These are phyloP conservation scores for Proteles cristata DNA, from an alignment of 2,113 vertebrate species.

Conservation along the genomic window DNA sequence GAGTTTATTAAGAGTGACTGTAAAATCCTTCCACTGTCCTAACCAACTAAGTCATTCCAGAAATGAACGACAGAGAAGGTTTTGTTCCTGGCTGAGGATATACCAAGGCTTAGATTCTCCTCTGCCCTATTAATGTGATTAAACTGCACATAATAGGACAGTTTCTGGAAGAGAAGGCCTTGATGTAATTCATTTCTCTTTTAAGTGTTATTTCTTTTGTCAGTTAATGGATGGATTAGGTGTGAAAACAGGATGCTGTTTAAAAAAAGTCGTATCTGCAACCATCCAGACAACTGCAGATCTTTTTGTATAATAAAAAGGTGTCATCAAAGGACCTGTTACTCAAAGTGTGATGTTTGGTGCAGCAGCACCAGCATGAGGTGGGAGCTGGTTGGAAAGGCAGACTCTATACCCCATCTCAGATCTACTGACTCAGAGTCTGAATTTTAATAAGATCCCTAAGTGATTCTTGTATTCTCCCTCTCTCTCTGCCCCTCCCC, in stretches of 20 bases:
- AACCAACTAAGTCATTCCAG: neutral
- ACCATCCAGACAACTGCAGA: neutral
- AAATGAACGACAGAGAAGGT: neutral
- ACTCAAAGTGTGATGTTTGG: neutral
- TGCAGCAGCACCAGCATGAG: neutral
- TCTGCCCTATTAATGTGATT: neutral
- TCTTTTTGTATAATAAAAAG: neutral
- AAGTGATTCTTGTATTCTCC: neutral
- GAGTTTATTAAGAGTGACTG: slow-evolving; percentile 11
- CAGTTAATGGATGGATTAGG: neutral
- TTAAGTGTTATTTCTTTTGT: neutral
- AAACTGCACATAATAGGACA: neutral
- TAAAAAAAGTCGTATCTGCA: neutral
- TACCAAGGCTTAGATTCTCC: neutral
- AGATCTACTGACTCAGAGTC: neutral
- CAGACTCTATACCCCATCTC: neutral
- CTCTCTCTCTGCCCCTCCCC: no score
- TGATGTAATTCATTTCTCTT: neutral
- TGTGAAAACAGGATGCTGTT: neutral
- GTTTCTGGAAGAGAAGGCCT: neutral
- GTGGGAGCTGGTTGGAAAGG: neutral
- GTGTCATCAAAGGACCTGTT: neutral
- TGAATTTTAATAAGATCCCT: neutral
- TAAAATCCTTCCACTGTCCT: neutral
- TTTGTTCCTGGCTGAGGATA: neutral